A percentile compares a stretch with the other conserved stretches of the same genome.
Evolutionary conservation across 2,797 vertebrate species (phyloP).

Genomic region (Sylvilagus floridanus): DNA sequence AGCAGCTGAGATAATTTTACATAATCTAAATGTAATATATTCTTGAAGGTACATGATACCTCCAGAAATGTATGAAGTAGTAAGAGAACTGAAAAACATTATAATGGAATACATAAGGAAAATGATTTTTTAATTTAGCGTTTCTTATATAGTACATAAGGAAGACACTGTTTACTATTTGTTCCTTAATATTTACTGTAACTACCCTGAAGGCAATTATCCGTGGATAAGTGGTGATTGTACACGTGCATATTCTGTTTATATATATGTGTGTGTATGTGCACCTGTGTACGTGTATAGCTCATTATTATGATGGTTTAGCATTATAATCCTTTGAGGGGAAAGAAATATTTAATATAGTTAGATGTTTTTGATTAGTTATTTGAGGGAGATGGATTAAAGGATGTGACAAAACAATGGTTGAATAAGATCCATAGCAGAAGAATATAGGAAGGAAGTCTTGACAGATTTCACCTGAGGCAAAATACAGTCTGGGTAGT

Average conservation of each 20-base stretch:
- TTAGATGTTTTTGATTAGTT: constrained; percentile 5
- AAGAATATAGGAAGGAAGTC: not conserved
- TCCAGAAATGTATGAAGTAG: not conserved
- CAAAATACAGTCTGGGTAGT: no score
- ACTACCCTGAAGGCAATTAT: not conserved
- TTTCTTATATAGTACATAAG: not conserved
- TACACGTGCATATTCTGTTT: not conserved
- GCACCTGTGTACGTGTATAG: not conserved
- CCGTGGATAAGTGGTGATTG: not conserved
- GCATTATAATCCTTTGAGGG: not conserved
- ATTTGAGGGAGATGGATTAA: constrained; percentile 22
- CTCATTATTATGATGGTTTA: not conserved
- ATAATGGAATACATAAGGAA: constrained; percentile 37
- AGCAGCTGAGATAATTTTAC: constrained; percentile 41
- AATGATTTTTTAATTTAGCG: constrained; percentile 28
- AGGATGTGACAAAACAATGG: not conserved
- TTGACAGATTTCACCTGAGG: not conserved
- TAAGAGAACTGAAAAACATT: constrained; percentile 1
- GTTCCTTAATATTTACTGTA: not conserved
- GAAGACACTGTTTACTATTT: not conserved
- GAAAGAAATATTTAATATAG: not conserved
- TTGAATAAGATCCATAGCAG: not conserved
- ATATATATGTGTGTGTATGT: not conserved
- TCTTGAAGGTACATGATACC: not conserved
- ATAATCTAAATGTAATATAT: constrained; percentile 29